Conservation (phyloP, 2,888 invertebrate species). For the Iphiclides podalirius region DNA sequence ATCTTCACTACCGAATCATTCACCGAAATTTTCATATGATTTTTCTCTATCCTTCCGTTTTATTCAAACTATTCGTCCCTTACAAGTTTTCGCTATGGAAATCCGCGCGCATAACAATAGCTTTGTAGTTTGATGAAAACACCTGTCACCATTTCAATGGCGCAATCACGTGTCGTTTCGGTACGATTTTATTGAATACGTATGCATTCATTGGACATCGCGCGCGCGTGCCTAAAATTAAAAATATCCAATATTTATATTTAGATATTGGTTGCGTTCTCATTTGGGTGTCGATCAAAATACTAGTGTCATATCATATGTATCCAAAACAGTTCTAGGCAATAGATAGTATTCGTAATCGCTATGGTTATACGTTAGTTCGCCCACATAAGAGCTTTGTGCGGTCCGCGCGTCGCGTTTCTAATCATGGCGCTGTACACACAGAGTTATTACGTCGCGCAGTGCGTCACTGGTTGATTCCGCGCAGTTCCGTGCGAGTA, state of each 20-base stretch:
- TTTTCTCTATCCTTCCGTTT: no score
- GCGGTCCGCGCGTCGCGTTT: slow-evolving; percentile 27
- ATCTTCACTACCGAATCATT: slow-evolving; percentile 39
- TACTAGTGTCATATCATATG: no score
- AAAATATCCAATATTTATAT: no score
- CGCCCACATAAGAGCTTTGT: slow-evolving; percentile 25
- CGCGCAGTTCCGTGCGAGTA: slow-evolving; percentile 33
- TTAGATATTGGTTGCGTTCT: no score
- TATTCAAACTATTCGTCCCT: no score
- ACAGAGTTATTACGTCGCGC: slow-evolving; percentile 39
- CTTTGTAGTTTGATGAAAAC: neutral
- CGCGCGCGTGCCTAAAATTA: no score
- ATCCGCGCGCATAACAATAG: neutral
- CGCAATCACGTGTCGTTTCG: neutral
- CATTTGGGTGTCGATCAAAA: no score
- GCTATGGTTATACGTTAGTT: slow-evolving; percentile 27
- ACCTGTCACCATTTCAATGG: neutral
- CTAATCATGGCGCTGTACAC: slow-evolving; percentile 43
- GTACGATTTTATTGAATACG: neutral
- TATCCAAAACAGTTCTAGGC: slow-evolving; percentile 1
- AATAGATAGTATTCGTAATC: slow-evolving; percentile 25
- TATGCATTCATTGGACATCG: neutral
- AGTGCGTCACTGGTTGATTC: slow-evolving; percentile 44
- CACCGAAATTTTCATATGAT: slow-evolving; percentile 28
- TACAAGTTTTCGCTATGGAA: no score